These are phyloP conservation scores for Neelides folsomi DNA, from an alignment of 2,888 invertebrate species.

Conservation along the genomic window DNA sequence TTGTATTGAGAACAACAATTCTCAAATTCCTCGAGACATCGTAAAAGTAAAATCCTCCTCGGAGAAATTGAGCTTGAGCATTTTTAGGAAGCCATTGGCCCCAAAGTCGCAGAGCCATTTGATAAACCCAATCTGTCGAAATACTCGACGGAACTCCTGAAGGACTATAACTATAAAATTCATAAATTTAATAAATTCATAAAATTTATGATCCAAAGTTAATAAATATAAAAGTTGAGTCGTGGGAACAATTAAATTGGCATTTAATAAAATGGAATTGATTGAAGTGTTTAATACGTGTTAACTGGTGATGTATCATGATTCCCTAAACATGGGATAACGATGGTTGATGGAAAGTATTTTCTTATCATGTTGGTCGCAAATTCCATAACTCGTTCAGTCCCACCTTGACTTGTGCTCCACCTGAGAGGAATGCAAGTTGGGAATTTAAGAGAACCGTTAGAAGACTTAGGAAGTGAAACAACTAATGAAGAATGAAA, in stretches of 20 bases:
- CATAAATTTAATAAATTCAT: not conserved
- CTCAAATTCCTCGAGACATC: constrained; percentile 54
- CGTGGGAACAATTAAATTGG: no score
- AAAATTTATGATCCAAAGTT: not conserved
- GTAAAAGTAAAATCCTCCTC: constrained; percentile 65
- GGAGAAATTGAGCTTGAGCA: constrained; percentile 46
- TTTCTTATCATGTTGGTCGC: constrained; percentile 20
- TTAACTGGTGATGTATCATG: constrained; percentile 32
- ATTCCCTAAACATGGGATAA: constrained; percentile 29
- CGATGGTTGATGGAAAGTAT: constrained; percentile 23
- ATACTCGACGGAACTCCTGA: constrained; percentile 21
- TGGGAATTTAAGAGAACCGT: no score
- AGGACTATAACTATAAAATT: constrained; percentile 20
- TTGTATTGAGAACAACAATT: constrained; percentile 65
- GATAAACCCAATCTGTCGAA: constrained; percentile 54
- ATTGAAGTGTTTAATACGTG: constrained; percentile 11
- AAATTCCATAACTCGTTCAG: constrained; percentile 19
- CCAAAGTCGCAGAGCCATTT: constrained; percentile 58
- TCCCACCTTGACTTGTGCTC: constrained; percentile 21
- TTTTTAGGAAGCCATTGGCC: constrained; percentile 52
- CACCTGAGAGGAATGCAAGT: constrained; percentile 3
- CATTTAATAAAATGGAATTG: not conserved
- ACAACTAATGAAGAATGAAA: no score
- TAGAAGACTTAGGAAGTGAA: no score
- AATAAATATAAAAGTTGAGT: no score